Base-by-base conservation (phyloP, 2,888 invertebrate genomes). In the Willowsia nigromaculata region DNA sequence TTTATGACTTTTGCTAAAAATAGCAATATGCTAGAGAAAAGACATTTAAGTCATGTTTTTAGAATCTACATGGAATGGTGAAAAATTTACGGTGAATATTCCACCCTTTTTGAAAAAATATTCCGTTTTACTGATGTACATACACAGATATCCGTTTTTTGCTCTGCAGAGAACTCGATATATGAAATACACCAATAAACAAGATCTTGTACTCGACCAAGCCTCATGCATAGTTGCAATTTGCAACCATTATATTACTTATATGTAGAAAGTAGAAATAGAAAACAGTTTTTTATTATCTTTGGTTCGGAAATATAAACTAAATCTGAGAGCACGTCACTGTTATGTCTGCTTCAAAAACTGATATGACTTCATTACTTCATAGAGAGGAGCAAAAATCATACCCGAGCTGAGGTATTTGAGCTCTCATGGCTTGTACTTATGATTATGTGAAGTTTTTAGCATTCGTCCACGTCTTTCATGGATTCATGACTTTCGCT, bases 1-100 rank as follows among this genome's bases (percentile, higher is more conserved):
- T 88, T 88, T 88, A 88, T 62, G 88, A 88, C 56, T 76, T n/a
- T 83, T 78, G 88, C 88, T 88, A 88, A 88, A 88, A 88, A 88
- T 88, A 88, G 88, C 74, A 83, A 76, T 50, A 37, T 43, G 76
- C 62, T 25, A 71, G 22, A 76, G 83, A 59, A 82, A 87, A 65
- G 65, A 59, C 83, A 88, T 88, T 88, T 88, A 88, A 83, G 88
- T 88, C 74, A 88, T 82, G 88, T 88, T 88, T 88, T 76, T 47
- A 62, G 53, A 83, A 59, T 65, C 78, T 78, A 88, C 74, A 76
- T 40, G 88, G 78, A 88, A 83, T 83, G 81, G 88, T 82, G 83
- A 83, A 83, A 88, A 88, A 88, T 81, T 88, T 83, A 83, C 83
- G 76, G 25, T 83, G 68, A 59, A 85, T 76, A 37, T 62, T 59